Percentiles rank a stretch among this genome's conserved stretches.
Evolutionary conservation across 1,140 invertebrate genomes (phyloP).

Genomic region (Coptotermes formosanus): DNA sequence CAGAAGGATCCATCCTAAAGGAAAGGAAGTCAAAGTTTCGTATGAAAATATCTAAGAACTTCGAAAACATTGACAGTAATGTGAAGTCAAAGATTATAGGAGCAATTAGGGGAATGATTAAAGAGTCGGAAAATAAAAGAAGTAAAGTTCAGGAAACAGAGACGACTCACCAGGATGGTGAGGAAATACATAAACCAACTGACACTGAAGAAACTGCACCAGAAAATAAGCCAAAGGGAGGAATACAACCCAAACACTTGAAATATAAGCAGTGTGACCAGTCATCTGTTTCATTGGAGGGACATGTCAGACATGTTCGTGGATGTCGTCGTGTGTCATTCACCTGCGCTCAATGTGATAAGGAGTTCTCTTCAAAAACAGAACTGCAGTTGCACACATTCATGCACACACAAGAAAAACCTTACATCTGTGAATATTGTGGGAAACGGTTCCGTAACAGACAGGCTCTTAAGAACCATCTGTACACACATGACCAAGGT

Average conservation of each 20-base stretch:
- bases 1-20: too few relatives aligned
- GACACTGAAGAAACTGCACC: neutral
- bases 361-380: neutral
- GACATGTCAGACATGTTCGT: neutral
- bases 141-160: neutral
- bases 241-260: neutral
- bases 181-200: neutral
- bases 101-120: constrained; percentile 4
- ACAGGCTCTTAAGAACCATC: neutral
- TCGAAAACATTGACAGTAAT: constrained; percentile 5
- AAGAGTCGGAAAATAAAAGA: neutral
- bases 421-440: constrained; percentile 21
- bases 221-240: neutral
- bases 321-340: neutral
- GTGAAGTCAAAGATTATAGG: neutral
- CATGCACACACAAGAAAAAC: constrained; percentile 5
- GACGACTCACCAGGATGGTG: too few relatives aligned
- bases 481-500: neutral
- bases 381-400: neutral
- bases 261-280: neutral
- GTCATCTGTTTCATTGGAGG: neutral
- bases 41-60: constrained; percentile 17
- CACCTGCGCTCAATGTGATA: neutral
- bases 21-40: constrained; percentile 4
- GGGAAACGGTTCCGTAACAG: neutral